Percentiles rank a stretch among this genome's conserved stretches.
Evolutionary conservation across 2,113 vertebrate genomes (phyloP).

Genomic region (Gadus chalcogrammus): DNA sequence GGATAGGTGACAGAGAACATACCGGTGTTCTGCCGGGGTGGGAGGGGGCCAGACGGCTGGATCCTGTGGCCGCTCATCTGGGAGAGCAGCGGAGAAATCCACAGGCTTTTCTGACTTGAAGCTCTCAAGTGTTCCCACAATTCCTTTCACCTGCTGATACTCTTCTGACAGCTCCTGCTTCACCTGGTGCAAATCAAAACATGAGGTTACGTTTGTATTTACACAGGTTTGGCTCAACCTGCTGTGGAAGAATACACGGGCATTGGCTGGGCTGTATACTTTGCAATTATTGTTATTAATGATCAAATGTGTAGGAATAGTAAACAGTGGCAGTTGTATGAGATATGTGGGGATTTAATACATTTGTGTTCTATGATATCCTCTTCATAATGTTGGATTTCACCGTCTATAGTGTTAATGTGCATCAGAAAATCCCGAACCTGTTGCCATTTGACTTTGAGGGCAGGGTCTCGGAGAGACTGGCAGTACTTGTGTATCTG

Average conservation of each 20-base stretch:
- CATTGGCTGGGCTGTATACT: neutral
- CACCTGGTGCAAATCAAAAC: constrained; percentile 72
- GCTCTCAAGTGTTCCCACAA: constrained; percentile 88
- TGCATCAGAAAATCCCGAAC: constrained; percentile 58
- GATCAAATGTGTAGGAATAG: too few relatives aligned
- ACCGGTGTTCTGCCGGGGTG: constrained; percentile 94
- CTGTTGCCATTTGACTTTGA: constrained; percentile 92
- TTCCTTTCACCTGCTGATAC: constrained; percentile 91
- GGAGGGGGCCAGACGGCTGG: constrained; percentile 94
- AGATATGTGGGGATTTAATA: too few relatives aligned
- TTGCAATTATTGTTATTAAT: too few relatives aligned
- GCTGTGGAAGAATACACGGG: neutral
- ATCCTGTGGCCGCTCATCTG: constrained; percentile 81
- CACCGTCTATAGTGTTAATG: too few relatives aligned
- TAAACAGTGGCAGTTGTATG: too few relatives aligned
- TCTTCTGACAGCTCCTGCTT: constrained; percentile 89
- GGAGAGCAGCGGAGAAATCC: constrained; percentile 78
- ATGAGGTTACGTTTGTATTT: neutral
- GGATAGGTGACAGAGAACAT: too few relatives aligned
- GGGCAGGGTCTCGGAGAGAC: constrained; percentile 84
- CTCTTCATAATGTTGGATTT: too few relatives aligned
- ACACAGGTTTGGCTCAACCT: neutral
- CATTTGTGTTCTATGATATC: too few relatives aligned
- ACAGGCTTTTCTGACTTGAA: constrained; percentile 88
- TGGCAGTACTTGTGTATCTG: constrained; percentile 93